phyloP scores from a whole-genome alignment of 2,797 vertebrate species.

The Sebastes hubbsi region DNA sequence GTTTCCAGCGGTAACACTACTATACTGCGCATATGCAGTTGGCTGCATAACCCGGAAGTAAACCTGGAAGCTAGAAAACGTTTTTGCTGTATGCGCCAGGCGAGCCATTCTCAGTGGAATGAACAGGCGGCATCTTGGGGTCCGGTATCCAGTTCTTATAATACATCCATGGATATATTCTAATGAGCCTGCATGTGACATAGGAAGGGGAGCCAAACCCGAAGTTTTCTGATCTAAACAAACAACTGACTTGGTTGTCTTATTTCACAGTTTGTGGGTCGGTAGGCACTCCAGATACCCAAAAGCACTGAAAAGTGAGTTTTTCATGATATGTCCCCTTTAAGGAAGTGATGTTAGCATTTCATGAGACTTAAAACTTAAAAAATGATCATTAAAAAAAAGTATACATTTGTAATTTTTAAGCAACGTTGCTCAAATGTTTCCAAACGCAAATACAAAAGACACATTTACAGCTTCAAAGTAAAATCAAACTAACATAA shows the following conservation, averaged over 20 bases:
- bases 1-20: too few relatives aligned
- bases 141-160: neutral
- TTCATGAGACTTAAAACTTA: neutral
- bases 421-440: neutral
- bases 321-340: too few relatives aligned
- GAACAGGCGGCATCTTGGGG: neutral
- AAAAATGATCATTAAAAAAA: neutral
- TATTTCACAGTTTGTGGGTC: too few relatives aligned
- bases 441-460: neutral
- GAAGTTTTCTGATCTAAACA: too few relatives aligned
- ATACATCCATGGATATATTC: neutral
- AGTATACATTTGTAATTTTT: neutral
- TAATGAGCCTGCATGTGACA: too few relatives aligned
- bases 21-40: too few relatives aligned
- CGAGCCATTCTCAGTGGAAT: neutral
- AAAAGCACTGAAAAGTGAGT: too few relatives aligned
- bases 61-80: neutral
- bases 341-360: neutral
- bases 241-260: too few relatives aligned
- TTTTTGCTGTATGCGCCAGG: neutral
- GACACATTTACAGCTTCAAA: slow-evolving; percentile 21
- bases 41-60: too few relatives aligned
- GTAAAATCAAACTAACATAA: slow-evolving; percentile 19
- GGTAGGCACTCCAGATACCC: too few relatives aligned
- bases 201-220: too few relatives aligned